These are phyloP conservation scores for Archips xylosteana DNA, from an alignment of 2,888 invertebrate genomes.

Conservation along the genomic window DNA sequence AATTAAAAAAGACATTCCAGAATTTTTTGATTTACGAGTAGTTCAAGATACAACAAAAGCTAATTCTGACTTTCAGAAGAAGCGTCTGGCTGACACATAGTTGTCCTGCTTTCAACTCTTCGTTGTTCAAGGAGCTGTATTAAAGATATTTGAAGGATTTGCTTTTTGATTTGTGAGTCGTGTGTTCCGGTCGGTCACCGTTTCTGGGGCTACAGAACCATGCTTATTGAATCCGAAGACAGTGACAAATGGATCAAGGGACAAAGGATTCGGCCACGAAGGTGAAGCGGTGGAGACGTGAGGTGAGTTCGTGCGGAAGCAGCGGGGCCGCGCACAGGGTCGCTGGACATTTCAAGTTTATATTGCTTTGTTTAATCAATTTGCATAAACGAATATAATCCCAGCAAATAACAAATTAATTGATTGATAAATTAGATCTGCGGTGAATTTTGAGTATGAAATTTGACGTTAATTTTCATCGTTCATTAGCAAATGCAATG, in stretches of 20 bases:
- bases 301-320: slow-evolving; percentile 58
- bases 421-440: background rate
- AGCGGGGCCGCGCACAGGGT: slow-evolving; percentile 59
- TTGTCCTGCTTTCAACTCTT: background rate
- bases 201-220: background rate
- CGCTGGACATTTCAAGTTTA: slow-evolving; percentile 50
- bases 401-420: background rate
- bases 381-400: background rate
- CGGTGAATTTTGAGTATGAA: background rate
- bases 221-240: background rate
- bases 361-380: slow-evolving; percentile 14
- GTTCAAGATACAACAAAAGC: background rate
- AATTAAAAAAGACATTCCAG: background rate
- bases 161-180: background rate
- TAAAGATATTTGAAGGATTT: background rate
- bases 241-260: slow-evolving; percentile 50
- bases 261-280: slow-evolving; percentile 49
- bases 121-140: background rate
- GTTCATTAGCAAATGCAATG: background rate
- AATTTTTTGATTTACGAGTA: background rate
- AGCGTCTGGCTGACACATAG: background rate
- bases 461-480: background rate
- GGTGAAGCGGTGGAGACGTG: slow-evolving; percentile 43
- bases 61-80: background rate
- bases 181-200: background rate